Conservation (phyloP, 2,888 invertebrate genomes). For the Atethmia centrago region DNA sequence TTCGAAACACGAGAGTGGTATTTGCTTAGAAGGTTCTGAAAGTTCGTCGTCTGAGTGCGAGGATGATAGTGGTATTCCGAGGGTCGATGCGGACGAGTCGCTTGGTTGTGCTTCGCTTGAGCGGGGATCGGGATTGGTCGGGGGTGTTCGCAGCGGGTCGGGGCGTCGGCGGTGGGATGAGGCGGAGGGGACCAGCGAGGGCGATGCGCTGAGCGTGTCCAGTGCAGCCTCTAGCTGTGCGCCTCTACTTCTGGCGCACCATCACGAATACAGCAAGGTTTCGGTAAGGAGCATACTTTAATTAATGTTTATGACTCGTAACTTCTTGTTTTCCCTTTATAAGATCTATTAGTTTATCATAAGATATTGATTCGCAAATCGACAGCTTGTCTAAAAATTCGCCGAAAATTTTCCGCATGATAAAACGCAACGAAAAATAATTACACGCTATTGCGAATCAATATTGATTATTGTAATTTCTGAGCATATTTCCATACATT, state of each 20-base stretch:
- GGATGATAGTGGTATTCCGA: conserved; percentile 86
- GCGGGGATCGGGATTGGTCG: conserved; percentile 83
- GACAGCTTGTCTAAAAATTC: background rate
- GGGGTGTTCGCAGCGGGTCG: conserved; percentile 90
- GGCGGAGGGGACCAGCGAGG: conserved; percentile 85
- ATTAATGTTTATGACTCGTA: background rate
- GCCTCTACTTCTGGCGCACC: conserved; percentile 84
- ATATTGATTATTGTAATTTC: conserved; percentile 18
- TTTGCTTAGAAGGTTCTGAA: conserved; percentile 81
- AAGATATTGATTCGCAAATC: conserved; percentile 25
- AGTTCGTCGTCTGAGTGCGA: conserved; percentile 84
- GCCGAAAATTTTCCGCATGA: background rate
- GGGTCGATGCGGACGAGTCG: conserved; percentile 80
- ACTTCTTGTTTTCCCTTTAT: conserved; percentile 1
- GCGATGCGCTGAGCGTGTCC: conserved; percentile 87
- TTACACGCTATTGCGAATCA: conserved; percentile 37
- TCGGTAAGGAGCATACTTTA: conserved; percentile 78
- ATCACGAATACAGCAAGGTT: conserved; percentile 87
- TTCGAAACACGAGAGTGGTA: conserved; percentile 85
- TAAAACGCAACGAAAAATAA: conserved; percentile 6
- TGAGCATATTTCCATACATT: conserved; percentile 7
- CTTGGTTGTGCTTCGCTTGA: conserved; percentile 89
- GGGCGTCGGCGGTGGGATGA: conserved; percentile 88
- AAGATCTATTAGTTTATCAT: background rate
- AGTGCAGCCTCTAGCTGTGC: conserved; percentile 88